Conservation (phyloP, 2,888 invertebrate species). For the Catocala sponsa region DNA sequence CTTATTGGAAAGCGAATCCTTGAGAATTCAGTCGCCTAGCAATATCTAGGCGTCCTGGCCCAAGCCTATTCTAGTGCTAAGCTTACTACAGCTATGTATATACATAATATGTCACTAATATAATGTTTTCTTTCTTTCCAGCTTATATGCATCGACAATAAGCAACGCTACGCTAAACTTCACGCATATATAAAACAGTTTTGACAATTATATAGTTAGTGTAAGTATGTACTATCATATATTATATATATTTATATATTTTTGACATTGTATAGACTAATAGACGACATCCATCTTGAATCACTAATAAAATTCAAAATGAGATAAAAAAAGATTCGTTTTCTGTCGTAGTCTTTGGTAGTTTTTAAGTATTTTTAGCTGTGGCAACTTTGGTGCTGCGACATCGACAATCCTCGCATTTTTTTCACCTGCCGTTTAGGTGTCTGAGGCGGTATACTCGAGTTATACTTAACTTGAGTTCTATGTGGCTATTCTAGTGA, state of each 20-base stretch:
- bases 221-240: slow-evolving; percentile 59
- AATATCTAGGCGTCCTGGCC: no score
- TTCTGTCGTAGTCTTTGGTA: slow-evolving; percentile 49
- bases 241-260: slow-evolving; percentile 56
- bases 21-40: no score
- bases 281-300: slow-evolving; percentile 45
- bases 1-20: no score
- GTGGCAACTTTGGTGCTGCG: slow-evolving; percentile 55
- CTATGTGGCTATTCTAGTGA: background rate
- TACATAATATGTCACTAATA: background rate
- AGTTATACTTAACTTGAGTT: background rate
- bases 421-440: slow-evolving; percentile 22
- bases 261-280: slow-evolving; percentile 54
- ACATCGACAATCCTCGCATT: slow-evolving; percentile 54
- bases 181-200: slow-evolving; percentile 40
- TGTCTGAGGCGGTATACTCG: slow-evolving; percentile 20
- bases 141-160: slow-evolving; percentile 84
- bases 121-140: slow-evolving; percentile 48
- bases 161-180: slow-evolving; percentile 59
- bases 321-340: slow-evolving; percentile 42
- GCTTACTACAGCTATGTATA: no score
- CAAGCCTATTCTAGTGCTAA: no score
- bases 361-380: slow-evolving; percentile 53
- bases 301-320: slow-evolving; percentile 46
- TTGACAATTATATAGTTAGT: slow-evolving; percentile 57